These are phyloP conservation scores for Drosophila bocki DNA, from an alignment of 1,140 invertebrate genomes.

Conservation along the genomic window DNA sequence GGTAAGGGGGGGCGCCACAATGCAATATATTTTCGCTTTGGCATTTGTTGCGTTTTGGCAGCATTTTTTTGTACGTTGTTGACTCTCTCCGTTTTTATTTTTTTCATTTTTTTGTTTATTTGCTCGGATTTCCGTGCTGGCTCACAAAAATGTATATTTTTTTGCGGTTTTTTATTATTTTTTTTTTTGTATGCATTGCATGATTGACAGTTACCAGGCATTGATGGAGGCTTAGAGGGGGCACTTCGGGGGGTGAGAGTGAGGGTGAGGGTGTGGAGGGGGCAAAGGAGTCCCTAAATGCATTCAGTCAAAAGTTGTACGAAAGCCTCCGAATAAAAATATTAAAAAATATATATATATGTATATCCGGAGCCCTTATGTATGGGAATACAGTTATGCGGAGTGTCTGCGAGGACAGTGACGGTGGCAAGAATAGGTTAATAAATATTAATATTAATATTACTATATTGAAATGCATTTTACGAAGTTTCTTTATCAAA, in stretches of 20 bases:
- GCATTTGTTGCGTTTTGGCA: slow-evolving; percentile 74
- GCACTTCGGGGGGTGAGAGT: neutral
- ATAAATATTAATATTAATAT: too few species aligned
- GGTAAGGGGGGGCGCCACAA: slow-evolving; percentile 15
- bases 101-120: slow-evolving; percentile 42
- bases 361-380: slow-evolving; percentile 33
- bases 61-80: slow-evolving; percentile 13
- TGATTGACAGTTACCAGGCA: slow-evolving; percentile 74
- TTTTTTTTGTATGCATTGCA: slow-evolving; percentile 32
- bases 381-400: neutral
- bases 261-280: too few species aligned
- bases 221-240: slow-evolving; percentile 43
- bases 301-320: slow-evolving; percentile 70
- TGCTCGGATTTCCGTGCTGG: slow-evolving; percentile 49
- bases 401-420: neutral
- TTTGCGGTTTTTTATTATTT: slow-evolving; percentile 27
- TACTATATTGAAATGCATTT: too few species aligned
- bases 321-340: slow-evolving; percentile 67
- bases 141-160: slow-evolving; percentile 44
- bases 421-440: neutral
- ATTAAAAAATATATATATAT: slow-evolving; percentile 50
- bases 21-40: slow-evolving; percentile 75
- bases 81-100: slow-evolving; percentile 2
- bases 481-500: too few species aligned
- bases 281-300: slow-evolving; percentile 54